Percentiles rank a stretch among this genome's conserved stretches.
phyloP scores from a whole-genome alignment of 1,140 invertebrate genomes.

The Pseudobourletiella spinata region DNA sequence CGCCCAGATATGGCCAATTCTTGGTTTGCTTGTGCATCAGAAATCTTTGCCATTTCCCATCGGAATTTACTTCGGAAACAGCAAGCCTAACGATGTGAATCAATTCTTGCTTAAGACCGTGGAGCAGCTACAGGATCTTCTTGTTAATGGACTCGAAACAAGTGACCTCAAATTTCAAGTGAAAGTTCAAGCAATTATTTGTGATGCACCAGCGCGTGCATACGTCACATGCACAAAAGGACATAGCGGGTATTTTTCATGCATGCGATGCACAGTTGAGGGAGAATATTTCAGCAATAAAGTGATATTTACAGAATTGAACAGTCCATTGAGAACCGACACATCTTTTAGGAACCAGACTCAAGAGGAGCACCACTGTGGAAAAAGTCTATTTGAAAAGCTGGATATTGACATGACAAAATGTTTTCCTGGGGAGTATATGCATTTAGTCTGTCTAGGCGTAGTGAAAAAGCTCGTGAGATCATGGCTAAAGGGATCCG shows the following conservation, averaged over 20 bases:
- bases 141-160: not conserved
- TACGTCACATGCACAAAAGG: conserved; percentile 36
- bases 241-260: conserved; percentile 35
- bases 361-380: conserved; percentile 4
- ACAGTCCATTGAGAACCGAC: not conserved
- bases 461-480: conserved; percentile 36
- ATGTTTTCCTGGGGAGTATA: conserved; percentile 33
- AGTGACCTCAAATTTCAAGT: not conserved
- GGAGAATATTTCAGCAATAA: not conserved
- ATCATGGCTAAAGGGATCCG: conserved; percentile 36
- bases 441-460: conserved; percentile 38
- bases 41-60: not conserved
- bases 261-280: conserved; percentile 35
- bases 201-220: conserved; percentile 37
- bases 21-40: not conserved
- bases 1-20: not conserved
- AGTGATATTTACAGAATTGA: not conserved
- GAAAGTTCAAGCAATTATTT: not conserved
- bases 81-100: not conserved
- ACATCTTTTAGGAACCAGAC: not conserved
- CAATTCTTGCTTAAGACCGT: not conserved
- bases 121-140: not conserved
- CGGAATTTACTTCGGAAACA: not conserved
- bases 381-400: not conserved
- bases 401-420: conserved; percentile 15